A percentile compares a stretch with the other conserved stretches of the same genome.
These are phyloP conservation scores for Cancer borealis DNA, from an alignment of 2,888 invertebrate species.

Conservation along the genomic window DNA sequence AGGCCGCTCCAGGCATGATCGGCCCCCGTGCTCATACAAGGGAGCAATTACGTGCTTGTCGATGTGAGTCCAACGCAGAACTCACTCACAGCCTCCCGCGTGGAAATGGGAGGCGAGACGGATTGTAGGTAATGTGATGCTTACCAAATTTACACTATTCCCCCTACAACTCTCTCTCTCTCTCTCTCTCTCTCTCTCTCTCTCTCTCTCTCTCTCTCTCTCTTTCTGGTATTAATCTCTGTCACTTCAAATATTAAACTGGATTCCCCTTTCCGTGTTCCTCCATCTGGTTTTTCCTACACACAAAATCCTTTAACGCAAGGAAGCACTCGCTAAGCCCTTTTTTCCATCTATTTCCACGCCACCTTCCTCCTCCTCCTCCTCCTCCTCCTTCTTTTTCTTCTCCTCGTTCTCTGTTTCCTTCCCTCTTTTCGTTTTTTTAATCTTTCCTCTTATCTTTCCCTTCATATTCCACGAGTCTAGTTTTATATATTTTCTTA, in stretches of 20 bases:
- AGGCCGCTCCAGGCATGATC: background rate
- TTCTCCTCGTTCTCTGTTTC: background rate
- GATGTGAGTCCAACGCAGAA: background rate
- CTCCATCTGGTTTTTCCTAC: background rate
- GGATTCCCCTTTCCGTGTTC: background rate
- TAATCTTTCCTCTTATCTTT: background rate
- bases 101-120: background rate
- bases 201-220: constrained; percentile 30
- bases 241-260: background rate
- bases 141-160: background rate
- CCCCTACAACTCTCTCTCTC: background rate
- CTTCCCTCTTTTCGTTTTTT: background rate
- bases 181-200: constrained; percentile 32
- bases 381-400: too few species aligned
- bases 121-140: background rate
- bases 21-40: background rate
- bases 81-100: background rate
- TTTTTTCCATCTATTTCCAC: background rate
- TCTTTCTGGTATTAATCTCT: background rate
- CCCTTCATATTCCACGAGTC: background rate
- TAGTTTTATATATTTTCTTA: background rate
- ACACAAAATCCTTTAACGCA: background rate
- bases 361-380: background rate
- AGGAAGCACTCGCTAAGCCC: background rate
- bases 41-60: background rate